These are phyloP conservation scores for Lagorchestes hirsutus DNA, from an alignment of 2,797 vertebrate species.

Conservation along the genomic window DNA sequence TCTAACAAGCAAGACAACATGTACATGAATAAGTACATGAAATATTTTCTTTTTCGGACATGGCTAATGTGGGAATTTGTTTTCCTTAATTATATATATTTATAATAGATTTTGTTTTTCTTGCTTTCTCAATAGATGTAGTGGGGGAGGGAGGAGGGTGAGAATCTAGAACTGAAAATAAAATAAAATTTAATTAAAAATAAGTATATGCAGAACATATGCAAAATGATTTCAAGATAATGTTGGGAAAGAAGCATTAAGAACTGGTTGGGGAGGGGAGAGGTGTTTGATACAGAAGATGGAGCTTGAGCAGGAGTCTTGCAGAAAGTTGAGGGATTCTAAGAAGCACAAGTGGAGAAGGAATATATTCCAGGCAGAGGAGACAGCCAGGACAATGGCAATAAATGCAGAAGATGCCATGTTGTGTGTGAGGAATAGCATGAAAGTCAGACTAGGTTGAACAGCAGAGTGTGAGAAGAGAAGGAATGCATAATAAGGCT, in stretches of 20 bases:
- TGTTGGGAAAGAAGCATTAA: neutral
- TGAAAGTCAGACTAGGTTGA: neutral
- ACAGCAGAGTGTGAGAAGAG: neutral
- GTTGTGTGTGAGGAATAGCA: neutral
- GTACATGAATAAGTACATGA: neutral
- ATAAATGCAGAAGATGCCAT: neutral
- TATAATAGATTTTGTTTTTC: neutral
- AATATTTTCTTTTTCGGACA: neutral
- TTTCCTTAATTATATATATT: neutral
- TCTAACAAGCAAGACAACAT: neutral
- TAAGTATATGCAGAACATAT: neutral
- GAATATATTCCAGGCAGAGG: neutral
- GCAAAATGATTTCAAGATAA: neutral
- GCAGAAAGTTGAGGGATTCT: neutral
- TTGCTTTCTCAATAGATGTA: neutral
- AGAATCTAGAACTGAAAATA: neutral
- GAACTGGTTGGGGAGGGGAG: neutral
- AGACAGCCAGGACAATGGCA: neutral
- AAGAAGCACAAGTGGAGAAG: slow-evolving; percentile 5
- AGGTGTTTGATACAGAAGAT: neutral
- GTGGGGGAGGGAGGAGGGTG: neutral
- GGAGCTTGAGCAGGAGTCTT: slow-evolving; percentile 7
- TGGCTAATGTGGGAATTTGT: neutral
- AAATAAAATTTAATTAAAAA: neutral
- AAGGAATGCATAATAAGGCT: neutral